Conservation (phyloP, 2,797 vertebrate species). For the Myotis planiceps region DNA sequence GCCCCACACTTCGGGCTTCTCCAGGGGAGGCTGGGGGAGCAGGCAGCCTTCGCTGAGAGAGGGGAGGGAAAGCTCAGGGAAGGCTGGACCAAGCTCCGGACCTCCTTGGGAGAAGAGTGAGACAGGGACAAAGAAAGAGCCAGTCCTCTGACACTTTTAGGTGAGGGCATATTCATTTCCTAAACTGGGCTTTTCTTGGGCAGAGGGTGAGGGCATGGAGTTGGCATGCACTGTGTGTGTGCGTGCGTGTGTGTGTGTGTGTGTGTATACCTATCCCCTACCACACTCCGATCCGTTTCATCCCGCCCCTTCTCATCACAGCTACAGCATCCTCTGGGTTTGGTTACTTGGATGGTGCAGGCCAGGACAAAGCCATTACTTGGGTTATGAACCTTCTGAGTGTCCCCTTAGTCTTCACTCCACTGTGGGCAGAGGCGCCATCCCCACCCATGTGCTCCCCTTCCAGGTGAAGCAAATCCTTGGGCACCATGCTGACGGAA, state of each 20-base stretch:
- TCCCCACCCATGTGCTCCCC: too few species aligned
- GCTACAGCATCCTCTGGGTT: not conserved
- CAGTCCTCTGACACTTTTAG: too few species aligned
- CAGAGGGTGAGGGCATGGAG: not conserved
- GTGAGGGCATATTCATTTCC: not conserved
- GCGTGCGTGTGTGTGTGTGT: not conserved
- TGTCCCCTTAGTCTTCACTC: not conserved
- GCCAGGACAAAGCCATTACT: not conserved
- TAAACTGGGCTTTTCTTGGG: not conserved
- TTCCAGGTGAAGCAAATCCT: conserved; percentile 5
- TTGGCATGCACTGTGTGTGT: not conserved
- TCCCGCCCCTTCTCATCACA: not conserved
- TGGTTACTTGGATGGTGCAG: not conserved
- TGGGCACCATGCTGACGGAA: conserved; percentile 26
- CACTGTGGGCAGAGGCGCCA: not conserved
- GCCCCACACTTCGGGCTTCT: not conserved
- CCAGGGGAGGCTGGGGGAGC: not conserved
- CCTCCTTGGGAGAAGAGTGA: not conserved
- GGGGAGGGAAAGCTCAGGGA: not conserved
- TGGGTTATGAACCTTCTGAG: not conserved
- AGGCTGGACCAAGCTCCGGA: not conserved
- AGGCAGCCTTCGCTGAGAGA: not conserved
- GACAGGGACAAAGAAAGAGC: not conserved
- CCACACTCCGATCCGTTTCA: rapidly evolving
- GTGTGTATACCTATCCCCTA: not conserved